phyloP scores from a whole-genome alignment of 2,888 invertebrate genomes.

The Piscicola geometra region DNA sequence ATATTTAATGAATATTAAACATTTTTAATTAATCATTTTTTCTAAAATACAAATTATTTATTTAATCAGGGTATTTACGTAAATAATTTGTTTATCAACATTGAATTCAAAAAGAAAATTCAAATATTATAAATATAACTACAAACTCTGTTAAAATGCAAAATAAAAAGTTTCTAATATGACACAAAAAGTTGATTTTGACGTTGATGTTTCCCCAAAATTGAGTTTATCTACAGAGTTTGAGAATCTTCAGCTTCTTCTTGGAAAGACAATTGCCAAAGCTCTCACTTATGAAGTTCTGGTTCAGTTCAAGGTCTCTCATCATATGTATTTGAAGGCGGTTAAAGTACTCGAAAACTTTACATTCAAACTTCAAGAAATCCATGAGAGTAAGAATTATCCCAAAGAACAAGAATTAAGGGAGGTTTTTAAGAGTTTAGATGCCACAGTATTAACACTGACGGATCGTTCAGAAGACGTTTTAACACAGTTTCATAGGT shows the following conservation, averaged over 20 bases:
- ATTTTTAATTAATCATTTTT: too few relatives aligned
- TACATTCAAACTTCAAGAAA: background rate
- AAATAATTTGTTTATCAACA: too few relatives aligned
- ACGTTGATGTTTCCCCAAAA: background rate
- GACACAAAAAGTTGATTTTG: background rate
- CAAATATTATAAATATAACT: too few relatives aligned
- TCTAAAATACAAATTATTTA: too few relatives aligned
- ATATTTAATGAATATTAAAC: too few relatives aligned
- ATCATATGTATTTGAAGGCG: background rate
- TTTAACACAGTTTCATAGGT: background rate
- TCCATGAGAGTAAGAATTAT: too few relatives aligned
- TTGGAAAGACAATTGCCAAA: background rate
- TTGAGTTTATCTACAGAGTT: background rate
- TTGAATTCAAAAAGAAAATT: too few relatives aligned
- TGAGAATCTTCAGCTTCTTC: background rate
- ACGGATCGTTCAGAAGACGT: background rate
- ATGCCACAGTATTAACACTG: background rate
- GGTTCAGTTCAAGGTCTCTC: background rate
- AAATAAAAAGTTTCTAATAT: too few relatives aligned
- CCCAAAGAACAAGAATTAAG: too few relatives aligned
- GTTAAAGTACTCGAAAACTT: background rate
- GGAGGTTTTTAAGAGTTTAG: background rate
- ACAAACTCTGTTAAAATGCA: too few relatives aligned
- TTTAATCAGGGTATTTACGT: too few relatives aligned
- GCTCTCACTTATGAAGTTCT: slow-evolving; percentile 5